Base-by-base conservation (phyloP, 2,113 vertebrate genomes). In the Oceanodroma tethys region DNA sequence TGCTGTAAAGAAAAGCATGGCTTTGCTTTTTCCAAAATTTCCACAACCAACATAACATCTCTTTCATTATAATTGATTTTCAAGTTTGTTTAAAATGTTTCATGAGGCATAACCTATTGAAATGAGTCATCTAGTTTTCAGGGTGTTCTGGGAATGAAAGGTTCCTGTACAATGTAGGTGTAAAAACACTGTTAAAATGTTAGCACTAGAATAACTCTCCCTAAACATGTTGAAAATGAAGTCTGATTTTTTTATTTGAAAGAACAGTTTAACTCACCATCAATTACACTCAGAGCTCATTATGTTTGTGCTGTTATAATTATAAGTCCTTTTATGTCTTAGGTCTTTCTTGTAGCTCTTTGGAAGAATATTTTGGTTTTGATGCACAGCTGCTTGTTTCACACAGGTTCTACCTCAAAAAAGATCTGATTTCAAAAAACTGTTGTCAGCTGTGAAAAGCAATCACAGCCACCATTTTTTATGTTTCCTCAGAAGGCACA, bases 81-180 rank as follows among this genome's bases (percentile, higher is more conserved):
- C 86, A 91, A 55, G 36, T 96, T 97, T 97, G 74, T 97, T 97
- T 96, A 89, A 96, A 97, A 85, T 83, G 47, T 87, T 96, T 86
- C 50, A 73, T 38, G 7, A 95, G 42, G 59, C 20, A 2, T 91
- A 95, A 62, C 47, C n/a, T 94, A 52, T 59, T 97, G 81, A 97
- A 97, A 97, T 96, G 86, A 96, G 47, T 88, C n/a, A 82, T 84
- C 65, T 71, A 59, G 29, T 95, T 97, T 96, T 93, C 70, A 81
- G 74, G 25, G 27, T 78, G 42, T 60, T 91, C 40, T 58, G 45
- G 30, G n/a, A 81, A 79, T 86, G 66, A 95, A 82, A 66, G 40
- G 10, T 67, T 89, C 25, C 70, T 68, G 19, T 85, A 70, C 26
- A 81, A 43, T 68, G 66, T 70, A 94, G 38, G 81, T 94, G 60